phyloP scores from a whole-genome alignment of 2,888 invertebrate species.

The Parapristionchus giblindavisi region DNA sequence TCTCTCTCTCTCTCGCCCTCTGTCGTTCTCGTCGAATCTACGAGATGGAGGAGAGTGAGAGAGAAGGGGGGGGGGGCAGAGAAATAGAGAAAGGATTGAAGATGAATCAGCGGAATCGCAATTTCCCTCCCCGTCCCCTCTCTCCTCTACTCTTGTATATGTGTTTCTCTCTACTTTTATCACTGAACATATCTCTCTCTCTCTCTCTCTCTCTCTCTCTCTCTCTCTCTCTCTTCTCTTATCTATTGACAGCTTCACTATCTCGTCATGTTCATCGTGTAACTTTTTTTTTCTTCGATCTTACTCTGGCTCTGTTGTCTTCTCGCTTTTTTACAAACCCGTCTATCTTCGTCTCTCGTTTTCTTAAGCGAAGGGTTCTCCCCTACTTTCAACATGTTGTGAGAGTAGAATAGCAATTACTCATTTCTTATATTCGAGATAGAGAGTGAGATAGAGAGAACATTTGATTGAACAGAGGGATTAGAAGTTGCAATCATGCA shows the following conservation, averaged over 20 bases:
- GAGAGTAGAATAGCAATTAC: too few relatives aligned
- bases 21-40: constrained; percentile 17
- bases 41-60: too few relatives aligned
- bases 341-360: constrained; percentile 4
- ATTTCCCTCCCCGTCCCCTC: background rate
- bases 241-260: background rate
- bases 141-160: constrained; percentile 5
- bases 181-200: constrained; percentile 24
- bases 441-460: too few relatives aligned
- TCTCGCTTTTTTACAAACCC: constrained; percentile 7
- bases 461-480: too few relatives aligned
- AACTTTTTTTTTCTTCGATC: background rate
- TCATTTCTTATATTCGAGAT: too few relatives aligned
- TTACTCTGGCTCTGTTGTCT: background rate
- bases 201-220: background rate
- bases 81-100: too few relatives aligned
- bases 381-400: too few relatives aligned
- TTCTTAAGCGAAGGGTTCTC: constrained; percentile 4
- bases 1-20: constrained; percentile 25
- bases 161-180: constrained; percentile 29
- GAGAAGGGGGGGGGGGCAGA: too few relatives aligned
- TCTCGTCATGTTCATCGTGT: background rate
- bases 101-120: too few relatives aligned
- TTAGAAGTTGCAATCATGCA: constrained; percentile 11
- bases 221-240: too few relatives aligned